These are phyloP conservation scores for Chymomyza fuscimana DNA, from an alignment of 2,888 invertebrate genomes.

Conservation along the genomic window DNA sequence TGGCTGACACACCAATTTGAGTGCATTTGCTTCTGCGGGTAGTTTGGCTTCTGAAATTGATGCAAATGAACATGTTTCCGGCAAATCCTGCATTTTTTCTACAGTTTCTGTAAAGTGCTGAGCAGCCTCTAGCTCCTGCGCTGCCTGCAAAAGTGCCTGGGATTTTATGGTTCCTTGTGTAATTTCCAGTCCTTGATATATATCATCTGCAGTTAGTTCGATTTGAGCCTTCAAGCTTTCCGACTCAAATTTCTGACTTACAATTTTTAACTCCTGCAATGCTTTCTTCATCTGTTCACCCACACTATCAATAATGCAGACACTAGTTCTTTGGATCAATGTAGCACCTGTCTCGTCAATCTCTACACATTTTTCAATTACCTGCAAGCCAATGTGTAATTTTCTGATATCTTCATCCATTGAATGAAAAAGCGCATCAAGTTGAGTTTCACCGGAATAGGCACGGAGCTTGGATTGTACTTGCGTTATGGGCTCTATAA, in stretches of 20 bases:
- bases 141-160: constrained; percentile 82
- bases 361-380: constrained; percentile 86
- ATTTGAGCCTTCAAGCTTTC: constrained; percentile 80
- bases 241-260: constrained; percentile 80
- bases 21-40: constrained; percentile 76
- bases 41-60: constrained; percentile 73
- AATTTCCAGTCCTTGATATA: constrained; percentile 81
- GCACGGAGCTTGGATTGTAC: constrained; percentile 83
- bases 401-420: constrained; percentile 84
- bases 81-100: constrained; percentile 77
- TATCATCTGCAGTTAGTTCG: constrained; percentile 80
- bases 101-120: constrained; percentile 78
- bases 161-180: constrained; percentile 82
- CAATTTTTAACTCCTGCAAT: constrained; percentile 81
- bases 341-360: constrained; percentile 85
- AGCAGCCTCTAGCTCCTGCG: constrained; percentile 78
- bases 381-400: constrained; percentile 84
- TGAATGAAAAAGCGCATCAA: constrained; percentile 80
- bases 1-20: constrained; percentile 78
- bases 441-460: constrained; percentile 79
- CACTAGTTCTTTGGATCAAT: constrained; percentile 85
- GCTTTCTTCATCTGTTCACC: constrained; percentile 82
- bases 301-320: constrained; percentile 84
- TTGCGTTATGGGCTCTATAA: constrained; percentile 83
- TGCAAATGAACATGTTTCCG: constrained; percentile 74